Evolutionary conservation across 2,113 vertebrate genomes (phyloP).

Genomic region (Arothron firmamentum): DNA sequence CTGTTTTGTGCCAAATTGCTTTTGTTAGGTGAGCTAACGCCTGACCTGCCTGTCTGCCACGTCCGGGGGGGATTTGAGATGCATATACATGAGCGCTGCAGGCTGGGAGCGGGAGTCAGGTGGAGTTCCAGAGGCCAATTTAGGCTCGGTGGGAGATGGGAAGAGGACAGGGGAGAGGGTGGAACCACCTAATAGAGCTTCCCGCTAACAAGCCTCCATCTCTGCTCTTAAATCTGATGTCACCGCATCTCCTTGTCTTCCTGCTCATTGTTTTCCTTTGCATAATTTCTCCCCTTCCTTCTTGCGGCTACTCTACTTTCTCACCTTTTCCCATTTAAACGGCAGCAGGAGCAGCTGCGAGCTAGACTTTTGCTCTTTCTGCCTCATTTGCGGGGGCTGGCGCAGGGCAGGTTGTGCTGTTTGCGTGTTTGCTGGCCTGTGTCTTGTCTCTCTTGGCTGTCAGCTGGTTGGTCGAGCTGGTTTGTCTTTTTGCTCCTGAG

Average conservation of each 20-base stretch:
- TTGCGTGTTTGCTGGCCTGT: constrained; percentile 53
- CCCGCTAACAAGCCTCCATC: constrained; percentile 91
- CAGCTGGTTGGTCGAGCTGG: constrained; percentile 60
- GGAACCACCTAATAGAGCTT: constrained; percentile 62
- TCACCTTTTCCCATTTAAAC: constrained; percentile 62
- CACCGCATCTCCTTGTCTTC: constrained; percentile 65
- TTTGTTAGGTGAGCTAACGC: constrained; percentile 82
- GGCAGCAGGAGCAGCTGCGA: constrained; percentile 78
- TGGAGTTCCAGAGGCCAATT: constrained; percentile 66
- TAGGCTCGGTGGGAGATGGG: constrained; percentile 58
- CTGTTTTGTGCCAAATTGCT: constrained; percentile 82
- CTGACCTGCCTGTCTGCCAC: constrained; percentile 84
- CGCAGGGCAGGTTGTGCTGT: constrained; percentile 31
- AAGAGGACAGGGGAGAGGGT: constrained; percentile 54
- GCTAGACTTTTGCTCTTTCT: constrained; percentile 56
- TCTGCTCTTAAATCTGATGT: constrained; percentile 69
- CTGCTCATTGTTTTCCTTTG: constrained; percentile 59
- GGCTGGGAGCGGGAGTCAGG: constrained; percentile 61
- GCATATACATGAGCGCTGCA: constrained; percentile 85
- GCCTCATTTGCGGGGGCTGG: constrained; percentile 66
- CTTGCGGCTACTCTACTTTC: constrained; percentile 22
- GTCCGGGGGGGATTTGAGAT: constrained; percentile 82
- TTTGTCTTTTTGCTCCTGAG: constrained; percentile 52
- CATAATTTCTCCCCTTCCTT: constrained; percentile 77
- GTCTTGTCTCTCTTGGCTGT: constrained; percentile 35